Evolutionary conservation across 1,140 invertebrate species (phyloP).

Genomic region (Antheraea pernyi): DNA sequence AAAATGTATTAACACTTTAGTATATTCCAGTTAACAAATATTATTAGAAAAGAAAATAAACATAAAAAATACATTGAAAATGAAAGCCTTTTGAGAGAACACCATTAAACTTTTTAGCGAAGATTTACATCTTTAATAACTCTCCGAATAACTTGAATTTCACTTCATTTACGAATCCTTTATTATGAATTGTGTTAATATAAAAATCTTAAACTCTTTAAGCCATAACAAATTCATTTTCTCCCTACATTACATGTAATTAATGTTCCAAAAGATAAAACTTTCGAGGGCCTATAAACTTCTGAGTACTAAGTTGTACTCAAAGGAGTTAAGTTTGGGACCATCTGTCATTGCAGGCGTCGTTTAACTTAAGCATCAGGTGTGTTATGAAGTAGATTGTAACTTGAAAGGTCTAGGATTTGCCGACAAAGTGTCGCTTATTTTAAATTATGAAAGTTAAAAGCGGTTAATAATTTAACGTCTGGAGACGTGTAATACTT

Average conservation of each 20-base stretch:
- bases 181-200: not conserved
- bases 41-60: not conserved
- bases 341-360: conserved; percentile 5
- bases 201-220: not conserved
- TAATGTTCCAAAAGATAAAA: not conserved
- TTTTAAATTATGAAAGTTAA: conserved; percentile 4
- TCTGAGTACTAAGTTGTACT: conserved; percentile 6
- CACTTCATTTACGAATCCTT: not conserved
- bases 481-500: not conserved
- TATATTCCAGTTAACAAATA: no score
- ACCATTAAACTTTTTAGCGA: not conserved
- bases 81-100: not conserved
- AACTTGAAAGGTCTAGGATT: conserved; percentile 5
- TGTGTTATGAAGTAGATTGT: conserved; percentile 5
- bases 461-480: no score
- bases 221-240: not conserved
- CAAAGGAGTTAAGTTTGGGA: not conserved
- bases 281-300: not conserved
- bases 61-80: not conserved
- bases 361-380: conserved; percentile 9
- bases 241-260: not conserved
- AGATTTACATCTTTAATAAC: not conserved
- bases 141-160: not conserved
- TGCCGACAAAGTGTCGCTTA: not conserved
- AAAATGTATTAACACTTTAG: no score